phyloP scores from a whole-genome alignment of 2,888 invertebrate genomes.

The Pemphredon lugubris region DNA sequence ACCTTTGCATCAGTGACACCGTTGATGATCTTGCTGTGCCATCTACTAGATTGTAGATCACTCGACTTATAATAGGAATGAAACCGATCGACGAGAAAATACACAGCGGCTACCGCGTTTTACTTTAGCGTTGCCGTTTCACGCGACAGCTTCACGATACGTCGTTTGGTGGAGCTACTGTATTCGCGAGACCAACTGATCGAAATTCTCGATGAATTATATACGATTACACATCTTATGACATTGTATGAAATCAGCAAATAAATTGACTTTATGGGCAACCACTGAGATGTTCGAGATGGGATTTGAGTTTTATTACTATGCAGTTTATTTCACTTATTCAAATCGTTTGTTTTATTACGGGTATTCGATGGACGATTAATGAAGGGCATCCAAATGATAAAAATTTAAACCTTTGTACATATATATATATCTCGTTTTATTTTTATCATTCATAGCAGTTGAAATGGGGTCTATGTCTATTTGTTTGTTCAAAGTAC shows the following conservation, averaged over 20 bases:
- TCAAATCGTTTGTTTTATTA: background rate
- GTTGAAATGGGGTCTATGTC: too few relatives aligned
- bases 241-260: too few relatives aligned
- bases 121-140: constrained; percentile 50
- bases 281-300: too few relatives aligned
- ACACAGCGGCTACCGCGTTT: constrained; percentile 39
- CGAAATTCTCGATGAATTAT: too few relatives aligned
- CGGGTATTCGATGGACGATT: too few relatives aligned
- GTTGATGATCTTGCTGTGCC: constrained; percentile 23
- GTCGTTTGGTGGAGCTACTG: constrained; percentile 19
- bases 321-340: background rate
- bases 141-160: constrained; percentile 30
- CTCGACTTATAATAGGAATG: background rate
- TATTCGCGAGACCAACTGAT: background rate
- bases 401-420: too few relatives aligned
- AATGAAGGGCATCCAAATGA: too few relatives aligned
- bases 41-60: constrained; percentile 29
- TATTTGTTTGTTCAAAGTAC: too few relatives aligned
- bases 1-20: constrained; percentile 47
- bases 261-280: too few relatives aligned
- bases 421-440: too few relatives aligned
- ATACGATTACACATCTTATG: background rate
- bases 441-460: too few relatives aligned
- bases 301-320: too few relatives aligned
- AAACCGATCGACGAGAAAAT: constrained; percentile 36